phyloP scores from a whole-genome alignment of 2,797 vertebrate species.

The Sciurus carolinensis region DNA sequence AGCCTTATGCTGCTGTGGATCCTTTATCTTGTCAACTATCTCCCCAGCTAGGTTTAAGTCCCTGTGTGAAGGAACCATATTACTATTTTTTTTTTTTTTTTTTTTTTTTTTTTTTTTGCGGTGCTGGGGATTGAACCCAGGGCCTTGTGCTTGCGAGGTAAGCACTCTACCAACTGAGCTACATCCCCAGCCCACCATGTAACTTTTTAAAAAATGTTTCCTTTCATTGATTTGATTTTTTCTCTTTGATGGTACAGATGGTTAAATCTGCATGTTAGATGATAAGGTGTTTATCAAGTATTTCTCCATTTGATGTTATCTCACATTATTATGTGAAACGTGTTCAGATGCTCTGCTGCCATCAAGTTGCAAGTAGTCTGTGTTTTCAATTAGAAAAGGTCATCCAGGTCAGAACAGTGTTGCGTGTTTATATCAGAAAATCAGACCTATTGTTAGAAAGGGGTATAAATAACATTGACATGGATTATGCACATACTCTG shows the following conservation, averaged over 20 bases:
- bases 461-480: background rate
- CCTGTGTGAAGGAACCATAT: background rate
- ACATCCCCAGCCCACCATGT: too few relatives aligned
- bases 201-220: background rate
- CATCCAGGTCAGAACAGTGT: background rate
- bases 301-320: conserved; percentile 28
- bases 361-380: background rate
- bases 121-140: too few relatives aligned
- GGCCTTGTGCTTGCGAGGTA: too few relatives aligned
- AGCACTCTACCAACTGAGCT: too few relatives aligned
- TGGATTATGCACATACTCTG: background rate
- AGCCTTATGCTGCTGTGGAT: background rate
- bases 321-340: background rate
- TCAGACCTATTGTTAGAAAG: background rate
- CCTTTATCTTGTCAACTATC: background rate
- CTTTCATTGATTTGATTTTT: background rate
- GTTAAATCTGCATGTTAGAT: background rate
- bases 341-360: background rate
- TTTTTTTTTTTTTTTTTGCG: too few relatives aligned
- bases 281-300: background rate
- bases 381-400: background rate
- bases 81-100: too few relatives aligned
- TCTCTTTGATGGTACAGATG: background rate
- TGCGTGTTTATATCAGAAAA: background rate
- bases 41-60: background rate